Conservation (phyloP, 2,113 vertebrate genomes). For the Labeo rohita region DNA sequence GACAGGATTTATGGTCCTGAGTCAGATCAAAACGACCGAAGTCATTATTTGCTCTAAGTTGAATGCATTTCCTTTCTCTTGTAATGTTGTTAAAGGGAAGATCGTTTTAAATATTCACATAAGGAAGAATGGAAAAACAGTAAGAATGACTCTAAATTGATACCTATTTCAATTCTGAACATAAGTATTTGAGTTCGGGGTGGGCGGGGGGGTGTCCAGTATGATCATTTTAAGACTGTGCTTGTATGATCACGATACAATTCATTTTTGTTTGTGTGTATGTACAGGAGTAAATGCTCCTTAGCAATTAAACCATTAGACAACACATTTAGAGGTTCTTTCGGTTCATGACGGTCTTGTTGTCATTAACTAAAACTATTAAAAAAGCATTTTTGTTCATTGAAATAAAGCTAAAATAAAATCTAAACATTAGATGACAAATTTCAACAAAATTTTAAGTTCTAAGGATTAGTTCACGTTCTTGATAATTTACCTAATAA, state of each 20-base stretch:
- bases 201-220: background rate
- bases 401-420: background rate
- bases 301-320: constrained; percentile 53
- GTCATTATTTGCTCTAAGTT: constrained; percentile 61
- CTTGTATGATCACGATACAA: constrained; percentile 50
- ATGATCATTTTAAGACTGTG: constrained; percentile 39
- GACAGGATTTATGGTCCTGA: constrained; percentile 43
- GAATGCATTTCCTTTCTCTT: constrained; percentile 45
- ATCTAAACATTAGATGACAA: background rate
- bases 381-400: background rate
- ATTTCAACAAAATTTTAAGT: background rate
- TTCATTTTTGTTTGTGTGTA: constrained; percentile 48
- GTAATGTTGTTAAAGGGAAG: constrained; percentile 67
- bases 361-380: background rate
- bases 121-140: constrained; percentile 32
- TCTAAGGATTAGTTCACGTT: too few species aligned
- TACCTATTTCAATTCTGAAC: background rate
- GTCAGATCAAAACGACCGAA: constrained; percentile 40
- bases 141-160: background rate
- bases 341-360: background rate
- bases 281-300: constrained; percentile 42
- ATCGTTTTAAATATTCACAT: constrained; percentile 53
- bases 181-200: constrained; percentile 20
- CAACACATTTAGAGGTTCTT: constrained; percentile 18
- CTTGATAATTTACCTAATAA: too few species aligned